A percentile compares a stretch with the other conserved stretches of the same genome.
phyloP scores from a whole-genome alignment of 2,797 vertebrate genomes.

The Jordanella pulchra region DNA sequence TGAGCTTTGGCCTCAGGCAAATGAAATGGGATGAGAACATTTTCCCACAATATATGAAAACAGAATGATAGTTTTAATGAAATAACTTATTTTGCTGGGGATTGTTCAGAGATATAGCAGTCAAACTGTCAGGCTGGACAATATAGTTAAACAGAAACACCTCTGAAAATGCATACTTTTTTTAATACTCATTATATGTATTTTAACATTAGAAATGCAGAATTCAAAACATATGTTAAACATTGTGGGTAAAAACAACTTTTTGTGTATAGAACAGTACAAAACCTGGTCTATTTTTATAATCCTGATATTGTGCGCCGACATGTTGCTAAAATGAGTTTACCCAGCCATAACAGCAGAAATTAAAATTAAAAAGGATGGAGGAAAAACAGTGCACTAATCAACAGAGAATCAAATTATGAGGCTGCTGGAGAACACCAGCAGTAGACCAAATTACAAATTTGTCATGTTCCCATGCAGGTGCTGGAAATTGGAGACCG shows the following conservation, averaged over 20 bases:
- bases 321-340: conserved; percentile 11
- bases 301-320: background rate
- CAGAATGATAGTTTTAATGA: conserved; percentile 7
- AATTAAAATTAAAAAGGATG: conserved; percentile 1
- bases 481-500: background rate
- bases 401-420: conserved; percentile 3
- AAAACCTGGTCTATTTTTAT: background rate
- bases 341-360: conserved; percentile 6
- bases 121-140: background rate
- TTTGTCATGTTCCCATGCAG: conserved; percentile 4
- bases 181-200: background rate
- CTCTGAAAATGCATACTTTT: background rate
- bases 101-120: background rate
- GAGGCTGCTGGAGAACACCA: conserved; percentile 12
- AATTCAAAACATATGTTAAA: background rate
- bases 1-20: conserved; percentile 13
- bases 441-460: conserved; percentile 21
- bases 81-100: conserved; percentile 1
- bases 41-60: conserved; percentile 32
- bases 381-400: conserved; percentile 13
- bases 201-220: background rate
- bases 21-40: background rate
- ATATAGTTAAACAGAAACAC: background rate
- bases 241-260: background rate
- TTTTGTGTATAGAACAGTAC: background rate